Evolutionary conservation across 2,797 vertebrate species (phyloP).

Genomic region (Periparus ater): DNA sequence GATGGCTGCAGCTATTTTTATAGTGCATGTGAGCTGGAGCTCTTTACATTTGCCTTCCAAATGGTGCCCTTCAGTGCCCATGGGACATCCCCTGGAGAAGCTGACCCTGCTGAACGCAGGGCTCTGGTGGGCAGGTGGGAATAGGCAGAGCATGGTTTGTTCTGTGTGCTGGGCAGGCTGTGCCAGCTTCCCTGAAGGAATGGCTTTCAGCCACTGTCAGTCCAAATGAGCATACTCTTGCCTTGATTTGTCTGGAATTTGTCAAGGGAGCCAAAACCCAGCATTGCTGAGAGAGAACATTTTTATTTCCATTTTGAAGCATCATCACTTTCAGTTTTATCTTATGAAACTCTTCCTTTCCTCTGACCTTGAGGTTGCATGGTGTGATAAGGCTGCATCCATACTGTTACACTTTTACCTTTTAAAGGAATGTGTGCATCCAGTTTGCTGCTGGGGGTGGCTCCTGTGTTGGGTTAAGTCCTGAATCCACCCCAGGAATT

Average conservation of each 20-base stretch:
- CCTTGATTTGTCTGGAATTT: conserved; percentile 2
- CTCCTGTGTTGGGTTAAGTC: background rate
- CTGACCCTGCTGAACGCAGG: background rate
- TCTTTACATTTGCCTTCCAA: background rate
- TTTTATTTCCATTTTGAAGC: conserved; percentile 10
- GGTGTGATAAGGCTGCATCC: background rate
- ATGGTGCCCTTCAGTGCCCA: background rate
- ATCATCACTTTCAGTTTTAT: background rate
- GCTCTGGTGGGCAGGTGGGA: background rate
- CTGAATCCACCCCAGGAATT: background rate
- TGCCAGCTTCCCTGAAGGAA: conserved; percentile 21
- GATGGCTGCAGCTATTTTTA: background rate
- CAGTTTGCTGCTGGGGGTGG: background rate
- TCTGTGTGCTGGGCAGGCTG: background rate
- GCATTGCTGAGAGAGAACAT: background rate
- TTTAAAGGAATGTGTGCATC: background rate
- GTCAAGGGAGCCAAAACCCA: conserved; percentile 4
- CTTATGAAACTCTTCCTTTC: background rate
- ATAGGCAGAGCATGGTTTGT: background rate
- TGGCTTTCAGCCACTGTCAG: background rate
- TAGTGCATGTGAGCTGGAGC: background rate
- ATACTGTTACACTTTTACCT: background rate
- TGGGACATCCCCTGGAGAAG: background rate
- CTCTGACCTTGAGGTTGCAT: background rate
- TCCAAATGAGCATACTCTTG: background rate